These are phyloP conservation scores for Macquaria ambigua DNA, from an alignment of 2,113 vertebrate species.

Conservation along the genomic window DNA sequence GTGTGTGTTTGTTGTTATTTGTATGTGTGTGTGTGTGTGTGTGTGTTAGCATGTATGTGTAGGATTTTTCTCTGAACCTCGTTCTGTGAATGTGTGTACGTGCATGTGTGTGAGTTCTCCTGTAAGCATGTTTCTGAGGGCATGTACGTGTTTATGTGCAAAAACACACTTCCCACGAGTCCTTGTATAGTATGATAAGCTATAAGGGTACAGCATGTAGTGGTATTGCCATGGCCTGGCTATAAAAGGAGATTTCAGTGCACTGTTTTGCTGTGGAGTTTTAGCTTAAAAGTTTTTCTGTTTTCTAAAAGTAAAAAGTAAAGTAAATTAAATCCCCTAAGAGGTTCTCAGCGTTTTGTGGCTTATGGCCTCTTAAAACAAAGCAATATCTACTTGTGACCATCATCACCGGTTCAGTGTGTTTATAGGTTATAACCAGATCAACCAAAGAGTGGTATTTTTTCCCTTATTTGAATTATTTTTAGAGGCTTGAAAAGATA, in stretches of 20 bases:
- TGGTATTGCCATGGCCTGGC: not conserved
- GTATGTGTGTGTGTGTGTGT: not conserved
- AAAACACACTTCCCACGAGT: not conserved
- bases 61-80: constrained; percentile 13
- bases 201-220: not conserved
- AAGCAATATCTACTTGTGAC: not conserved
- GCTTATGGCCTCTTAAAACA: not conserved
- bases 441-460: not conserved
- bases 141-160: not conserved
- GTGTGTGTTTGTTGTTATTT: constrained; percentile 40
- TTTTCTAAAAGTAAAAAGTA: not conserved
- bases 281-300: not conserved
- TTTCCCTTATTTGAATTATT: not conserved
- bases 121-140: constrained; percentile 15
- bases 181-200: constrained; percentile 2
- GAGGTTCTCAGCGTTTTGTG: not conserved
- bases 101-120: not conserved
- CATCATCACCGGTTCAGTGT: not conserved
- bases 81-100: not conserved
- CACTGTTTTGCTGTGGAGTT: not conserved
- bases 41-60: not conserved
- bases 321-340: not conserved
- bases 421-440: not conserved
- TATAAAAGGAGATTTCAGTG: not conserved
- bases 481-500: too few relatives aligned